These are phyloP conservation scores for Ascidia mentula DNA, from an alignment of 23 tunicate species.

Conservation along the genomic window DNA sequence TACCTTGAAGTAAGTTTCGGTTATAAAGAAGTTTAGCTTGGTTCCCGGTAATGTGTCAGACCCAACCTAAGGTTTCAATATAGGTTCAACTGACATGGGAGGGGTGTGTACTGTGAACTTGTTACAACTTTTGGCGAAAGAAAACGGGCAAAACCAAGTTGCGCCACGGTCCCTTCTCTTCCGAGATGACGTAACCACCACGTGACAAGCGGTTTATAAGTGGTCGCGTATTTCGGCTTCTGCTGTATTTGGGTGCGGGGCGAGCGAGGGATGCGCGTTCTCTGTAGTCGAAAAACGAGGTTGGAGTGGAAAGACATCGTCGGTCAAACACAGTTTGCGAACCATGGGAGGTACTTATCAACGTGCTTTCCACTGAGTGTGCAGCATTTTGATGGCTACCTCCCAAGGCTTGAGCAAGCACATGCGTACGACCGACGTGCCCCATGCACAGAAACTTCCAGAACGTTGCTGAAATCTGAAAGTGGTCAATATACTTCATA, in stretches of 20 bases:
- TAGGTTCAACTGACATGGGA: no score
- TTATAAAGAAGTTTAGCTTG: no score
- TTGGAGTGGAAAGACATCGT: background rate
- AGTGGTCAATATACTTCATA: no score
- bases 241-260: background rate
- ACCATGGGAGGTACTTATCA: conserved; percentile 33
- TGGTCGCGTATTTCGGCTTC: background rate
- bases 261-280: background rate
- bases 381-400: conserved; percentile 78
- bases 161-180: conserved; percentile 3
- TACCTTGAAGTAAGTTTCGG: no score
- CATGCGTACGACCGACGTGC: background rate
- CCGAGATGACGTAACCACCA: background rate
- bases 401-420: conserved; percentile 35
- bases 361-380: conserved; percentile 6
- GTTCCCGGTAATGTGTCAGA: no score
- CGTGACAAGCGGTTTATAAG: background rate
- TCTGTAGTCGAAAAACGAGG: background rate
- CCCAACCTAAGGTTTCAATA: no score
- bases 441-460: background rate
- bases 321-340: background rate
- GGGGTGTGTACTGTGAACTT: no score
- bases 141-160: no score
- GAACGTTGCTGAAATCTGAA: no score
- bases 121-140: no score